A percentile compares a stretch with the other conserved stretches of the same genome.
phyloP scores from a whole-genome alignment of 2,797 vertebrate genomes.

The Hippoglossus hippoglossus region DNA sequence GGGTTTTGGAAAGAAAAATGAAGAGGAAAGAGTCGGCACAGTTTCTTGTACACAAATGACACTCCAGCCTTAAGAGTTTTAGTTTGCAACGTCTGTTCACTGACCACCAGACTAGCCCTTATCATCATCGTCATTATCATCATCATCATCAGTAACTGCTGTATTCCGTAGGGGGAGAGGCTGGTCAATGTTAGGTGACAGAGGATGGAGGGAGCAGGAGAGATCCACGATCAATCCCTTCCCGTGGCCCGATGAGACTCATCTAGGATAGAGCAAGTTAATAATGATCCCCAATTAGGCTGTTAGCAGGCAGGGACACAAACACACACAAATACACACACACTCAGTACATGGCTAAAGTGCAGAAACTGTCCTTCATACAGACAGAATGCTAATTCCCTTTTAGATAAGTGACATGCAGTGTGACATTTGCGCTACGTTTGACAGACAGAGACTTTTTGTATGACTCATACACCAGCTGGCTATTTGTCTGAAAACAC shows the following conservation, averaged over 20 bases:
- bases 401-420: constrained; percentile 62
- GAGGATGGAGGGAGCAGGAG: constrained; percentile 50
- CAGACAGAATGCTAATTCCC: constrained; percentile 56
- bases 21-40: not conserved
- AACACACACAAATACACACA: constrained; percentile 20
- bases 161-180: constrained; percentile 51
- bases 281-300: constrained; percentile 77
- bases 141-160: constrained; percentile 70
- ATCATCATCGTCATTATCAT: constrained; percentile 64
- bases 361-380: constrained; percentile 44
- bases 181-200: constrained; percentile 74
- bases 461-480: constrained; percentile 87
- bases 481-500: constrained; percentile 82
- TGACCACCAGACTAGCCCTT: constrained; percentile 61
- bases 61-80: constrained; percentile 16
- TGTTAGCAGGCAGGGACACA: constrained; percentile 34
- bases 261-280: constrained; percentile 67
- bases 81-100: constrained; percentile 35
- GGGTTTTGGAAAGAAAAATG: constrained; percentile 9
- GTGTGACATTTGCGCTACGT: constrained; percentile 82
- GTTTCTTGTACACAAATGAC: constrained; percentile 14
- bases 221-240: constrained; percentile 74
- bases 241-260: constrained; percentile 67
- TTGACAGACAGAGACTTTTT: constrained; percentile 88
- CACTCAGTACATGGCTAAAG: not conserved